A percentile compares a stretch with the other conserved stretches of the same genome.
These are phyloP conservation scores for Gobionotothen gibberifrons DNA, from an alignment of 2,797 vertebrate genomes.

Conservation along the genomic window DNA sequence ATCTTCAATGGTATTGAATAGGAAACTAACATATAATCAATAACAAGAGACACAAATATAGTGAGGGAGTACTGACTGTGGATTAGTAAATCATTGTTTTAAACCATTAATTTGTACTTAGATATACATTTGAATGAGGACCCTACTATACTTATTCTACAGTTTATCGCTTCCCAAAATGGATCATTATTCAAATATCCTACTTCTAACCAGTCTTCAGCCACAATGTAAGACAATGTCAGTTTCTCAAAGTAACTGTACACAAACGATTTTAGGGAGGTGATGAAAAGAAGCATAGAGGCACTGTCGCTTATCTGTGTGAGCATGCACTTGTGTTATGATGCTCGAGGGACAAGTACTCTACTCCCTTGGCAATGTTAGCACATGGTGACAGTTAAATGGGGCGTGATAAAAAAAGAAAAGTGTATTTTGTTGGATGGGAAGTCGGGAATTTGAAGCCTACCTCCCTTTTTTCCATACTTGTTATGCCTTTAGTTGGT, in stretches of 20 bases:
- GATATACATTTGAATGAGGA: background rate
- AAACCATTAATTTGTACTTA: background rate
- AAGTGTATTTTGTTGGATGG: background rate
- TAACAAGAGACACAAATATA: background rate
- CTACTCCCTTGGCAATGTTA: slow-evolving; percentile 6
- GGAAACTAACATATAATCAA: slow-evolving; percentile 2
- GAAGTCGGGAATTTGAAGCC: background rate
- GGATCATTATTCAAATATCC: slow-evolving; percentile 1
- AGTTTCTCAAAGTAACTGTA: slow-evolving; percentile 7
- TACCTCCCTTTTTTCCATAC: background rate
- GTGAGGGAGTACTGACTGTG: background rate
- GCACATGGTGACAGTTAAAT: slow-evolving; percentile 20
- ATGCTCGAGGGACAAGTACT: slow-evolving; percentile 13
- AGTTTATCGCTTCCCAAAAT: background rate
- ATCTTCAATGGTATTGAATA: slow-evolving; percentile 5
- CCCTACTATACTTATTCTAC: background rate
- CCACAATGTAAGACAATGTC: background rate
- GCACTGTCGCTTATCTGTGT: slow-evolving; percentile 9
- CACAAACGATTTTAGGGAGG: background rate
- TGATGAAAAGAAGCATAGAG: background rate
- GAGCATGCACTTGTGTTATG: slow-evolving; percentile 3
- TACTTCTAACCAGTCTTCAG: background rate
- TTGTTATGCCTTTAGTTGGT: background rate
- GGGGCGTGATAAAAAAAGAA: slow-evolving; percentile 8
- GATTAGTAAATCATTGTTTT: background rate